These are phyloP conservation scores for Asobara japonica DNA, from an alignment of 1,140 invertebrate genomes.

Conservation along the genomic window DNA sequence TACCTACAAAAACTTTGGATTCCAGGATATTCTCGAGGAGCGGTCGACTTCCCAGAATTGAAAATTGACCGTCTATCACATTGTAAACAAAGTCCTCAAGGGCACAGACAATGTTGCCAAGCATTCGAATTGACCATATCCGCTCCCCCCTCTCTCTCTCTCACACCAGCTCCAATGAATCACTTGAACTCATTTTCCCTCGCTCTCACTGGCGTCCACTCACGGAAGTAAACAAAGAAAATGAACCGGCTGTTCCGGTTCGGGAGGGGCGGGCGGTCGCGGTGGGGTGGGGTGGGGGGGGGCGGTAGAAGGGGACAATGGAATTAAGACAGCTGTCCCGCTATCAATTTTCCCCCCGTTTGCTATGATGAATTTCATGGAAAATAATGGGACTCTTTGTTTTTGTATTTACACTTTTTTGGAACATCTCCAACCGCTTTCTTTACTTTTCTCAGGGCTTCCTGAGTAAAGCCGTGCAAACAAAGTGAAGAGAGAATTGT, in stretches of 20 bases:
- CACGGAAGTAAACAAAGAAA: slow-evolving; percentile 11
- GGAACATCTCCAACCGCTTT: background rate
- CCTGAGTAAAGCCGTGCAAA: no score
- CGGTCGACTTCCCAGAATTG: no score
- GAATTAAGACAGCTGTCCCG: slow-evolving; percentile 1
- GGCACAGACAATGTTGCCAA: background rate
- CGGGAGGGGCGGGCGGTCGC: no score
- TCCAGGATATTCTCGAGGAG: no score
- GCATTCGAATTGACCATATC: background rate
- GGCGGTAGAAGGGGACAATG: slow-evolving; percentile 12
- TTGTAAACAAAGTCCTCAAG: no score
- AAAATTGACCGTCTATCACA: no score
- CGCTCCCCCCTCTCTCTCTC: background rate
- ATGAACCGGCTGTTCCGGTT: background rate
- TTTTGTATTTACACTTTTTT: background rate
- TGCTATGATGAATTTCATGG: background rate
- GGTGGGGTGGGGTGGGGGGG: no score
- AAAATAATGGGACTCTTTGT: background rate
- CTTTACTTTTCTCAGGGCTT: no score
- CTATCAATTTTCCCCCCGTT: background rate
- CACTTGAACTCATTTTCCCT: background rate
- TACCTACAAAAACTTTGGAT: no score
- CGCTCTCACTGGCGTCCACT: background rate
- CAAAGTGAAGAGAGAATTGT: no score
- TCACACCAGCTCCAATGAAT: background rate